Base-by-base conservation (phyloP, 1,140 invertebrate genomes). In the Nephila pilipes region DNA sequence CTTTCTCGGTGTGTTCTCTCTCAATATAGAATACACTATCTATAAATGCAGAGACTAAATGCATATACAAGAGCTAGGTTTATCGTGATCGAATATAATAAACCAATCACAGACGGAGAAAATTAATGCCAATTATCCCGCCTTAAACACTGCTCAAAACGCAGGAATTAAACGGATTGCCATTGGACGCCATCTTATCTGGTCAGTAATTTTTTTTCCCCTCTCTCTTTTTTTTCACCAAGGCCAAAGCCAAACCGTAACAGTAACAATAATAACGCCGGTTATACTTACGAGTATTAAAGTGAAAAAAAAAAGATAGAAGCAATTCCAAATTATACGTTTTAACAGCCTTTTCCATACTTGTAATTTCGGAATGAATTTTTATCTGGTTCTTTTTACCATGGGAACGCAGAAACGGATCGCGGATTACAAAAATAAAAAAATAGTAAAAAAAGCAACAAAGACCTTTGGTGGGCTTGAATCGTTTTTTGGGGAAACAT, bases 51-150 rank as follows among this genome's bases (percentile, higher is more conserved):
- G n/a, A 29, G 55, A 60, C 25, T 29, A 87, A 22, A 87, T 83
- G 54, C 25, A 83, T 83, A 55, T 55, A 83, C 46, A 83, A 83
- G 46, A 83, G 46, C 54, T 83, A 32, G 46, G 81, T 79, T 91
- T 79, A 89, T 91, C 89, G 88, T 83, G 79, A 91, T 60, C 90
- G 90, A 85, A 92, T 85, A 92, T 92, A 92, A 92, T 92, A 85
- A 92, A 92, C 90, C 81, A 92, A 92, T 92, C 90, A 92, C 90
- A 92, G 58, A 85, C 46, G 25, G 12, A 92, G 81, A 85, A 92
- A 92, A 92, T 92, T 92, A 92, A 75, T 85, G 90, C 79, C 90
- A 92, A 92, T 92, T 92, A 92, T 85, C 60, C 90, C 63, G 38
- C 89, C 89, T 90, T 90, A 90, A 90, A 90, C 75, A 90, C 89